Base-by-base conservation (phyloP, 2,797 vertebrate species). In the Lithobates sylvaticus region DNA sequence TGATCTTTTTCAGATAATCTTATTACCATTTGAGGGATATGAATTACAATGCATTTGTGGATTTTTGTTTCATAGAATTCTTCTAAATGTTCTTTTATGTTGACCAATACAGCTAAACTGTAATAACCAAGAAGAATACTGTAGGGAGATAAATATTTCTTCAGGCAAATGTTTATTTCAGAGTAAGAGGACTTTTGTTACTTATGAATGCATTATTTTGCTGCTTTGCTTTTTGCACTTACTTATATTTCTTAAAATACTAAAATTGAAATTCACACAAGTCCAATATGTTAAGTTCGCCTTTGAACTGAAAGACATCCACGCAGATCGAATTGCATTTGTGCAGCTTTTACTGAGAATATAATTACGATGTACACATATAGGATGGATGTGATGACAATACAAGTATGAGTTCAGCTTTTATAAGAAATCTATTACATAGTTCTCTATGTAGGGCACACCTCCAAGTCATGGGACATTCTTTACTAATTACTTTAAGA, bases 71-170 rank as follows among this genome's bases (percentile, higher is more conserved):
- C 8, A 32, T 47, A 26, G 23, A 44, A n/a, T 34, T 21, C 4
- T 42, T 72, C 23, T 54, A 68, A 36, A 27, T 23, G 72, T 90
- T 85, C 76, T 91, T 91, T 92, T 90, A 92, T 93, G 92, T 91
- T 23, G 81, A 90, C 92, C 94, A 91, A 89, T 93, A 91, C 92
- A 94, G 93, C 92, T 93, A 88, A 90, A 91, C 81, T 90, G 88
- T 10, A 21, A 75, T 90, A 88, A 88, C 88, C 26, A 67, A 26
- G 27, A 4, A 29, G 2, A 67, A 15, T 67, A 29, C 5, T 61
- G 21, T 15, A 26, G 61, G n/a, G 16, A 23, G 23, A 61, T 6
- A 39, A 39, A 39, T 39, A 39, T 39, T 39, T 39, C 39, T 39
- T 9, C 39, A 39, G 39, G 39, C 39, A 39, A 36, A 12, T 5